Evolutionary conservation across 2,797 vertebrate genomes (phyloP).

Genomic region (Alosa sapidissima): DNA sequence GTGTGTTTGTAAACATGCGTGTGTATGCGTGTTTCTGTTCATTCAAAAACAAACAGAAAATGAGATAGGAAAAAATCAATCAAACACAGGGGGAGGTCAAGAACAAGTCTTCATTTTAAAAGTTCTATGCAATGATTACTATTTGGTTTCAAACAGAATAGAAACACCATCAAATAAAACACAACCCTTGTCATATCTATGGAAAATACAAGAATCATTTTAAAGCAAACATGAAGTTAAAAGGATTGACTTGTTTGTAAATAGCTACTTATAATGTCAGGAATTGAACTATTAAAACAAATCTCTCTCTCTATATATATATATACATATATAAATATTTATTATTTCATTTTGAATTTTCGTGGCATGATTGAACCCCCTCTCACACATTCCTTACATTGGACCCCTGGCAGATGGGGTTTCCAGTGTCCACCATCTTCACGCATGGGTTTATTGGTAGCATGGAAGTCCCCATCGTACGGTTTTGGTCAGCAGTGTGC

Average conservation of each 20-base stretch:
- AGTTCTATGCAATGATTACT: constrained; percentile 97
- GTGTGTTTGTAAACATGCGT: constrained; percentile 48
- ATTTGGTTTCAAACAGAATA: constrained; percentile 59
- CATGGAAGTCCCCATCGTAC: constrained; percentile 41
- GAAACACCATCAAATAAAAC: constrained; percentile 64
- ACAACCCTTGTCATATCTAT: constrained; percentile 70
- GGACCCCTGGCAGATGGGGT: constrained; percentile 60
- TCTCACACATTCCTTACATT: constrained; percentile 58
- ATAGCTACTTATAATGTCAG: constrained; percentile 69
- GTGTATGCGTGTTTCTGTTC: constrained; percentile 67
- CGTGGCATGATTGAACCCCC: constrained; percentile 79
- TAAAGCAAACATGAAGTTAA: constrained; percentile 62
- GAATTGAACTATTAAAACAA: constrained; percentile 50
- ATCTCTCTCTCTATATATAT: background rate
- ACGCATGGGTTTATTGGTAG: constrained; percentile 67
- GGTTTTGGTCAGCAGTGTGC: constrained; percentile 68
- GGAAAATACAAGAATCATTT: constrained; percentile 63
- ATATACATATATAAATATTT: constrained; percentile 29
- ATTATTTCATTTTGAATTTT: constrained; percentile 60
- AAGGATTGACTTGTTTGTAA: constrained; percentile 73
- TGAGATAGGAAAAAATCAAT: constrained; percentile 48
- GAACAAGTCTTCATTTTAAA: constrained; percentile 85
- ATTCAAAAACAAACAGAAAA: constrained; percentile 54
- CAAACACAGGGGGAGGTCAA: constrained; percentile 68
- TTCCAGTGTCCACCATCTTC: constrained; percentile 56